phyloP scores from a whole-genome alignment of 2,888 invertebrate species.

The Stegophylla sp. region DNA sequence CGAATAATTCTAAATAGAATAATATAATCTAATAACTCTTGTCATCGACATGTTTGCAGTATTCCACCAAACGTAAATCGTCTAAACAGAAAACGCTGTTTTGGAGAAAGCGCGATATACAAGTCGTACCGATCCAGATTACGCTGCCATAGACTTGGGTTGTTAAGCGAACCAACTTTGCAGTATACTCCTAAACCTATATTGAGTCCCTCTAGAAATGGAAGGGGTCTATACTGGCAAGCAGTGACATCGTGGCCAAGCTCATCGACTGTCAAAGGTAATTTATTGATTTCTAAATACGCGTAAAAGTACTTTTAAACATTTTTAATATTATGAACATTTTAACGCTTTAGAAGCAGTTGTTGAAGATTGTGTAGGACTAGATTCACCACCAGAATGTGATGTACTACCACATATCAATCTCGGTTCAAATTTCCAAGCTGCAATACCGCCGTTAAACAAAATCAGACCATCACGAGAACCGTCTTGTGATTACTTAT shows the following conservation, averaged over 20 bases:
- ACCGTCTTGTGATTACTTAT: slow-evolving; percentile 71
- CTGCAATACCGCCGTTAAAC: slow-evolving; percentile 63
- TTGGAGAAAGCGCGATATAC: slow-evolving; percentile 63
- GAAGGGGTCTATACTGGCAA: slow-evolving; percentile 81
- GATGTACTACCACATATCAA: slow-evolving; percentile 80
- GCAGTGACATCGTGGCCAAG: slow-evolving; percentile 64
- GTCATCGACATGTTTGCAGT: background rate
- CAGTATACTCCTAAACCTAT: slow-evolving; percentile 94
- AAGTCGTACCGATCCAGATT: slow-evolving; percentile 67
- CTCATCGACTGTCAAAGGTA: slow-evolving; percentile 62
- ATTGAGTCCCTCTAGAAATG: slow-evolving; percentile 87
- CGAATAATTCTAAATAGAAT: no score
- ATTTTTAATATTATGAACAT: background rate
- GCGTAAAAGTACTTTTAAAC: no score
- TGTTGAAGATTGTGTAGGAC: slow-evolving; percentile 57
- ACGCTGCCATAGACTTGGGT: slow-evolving; percentile 66
- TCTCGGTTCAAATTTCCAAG: slow-evolving; percentile 84
- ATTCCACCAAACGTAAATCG: slow-evolving; percentile 34
- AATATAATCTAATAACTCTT: no score
- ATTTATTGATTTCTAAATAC: background rate
- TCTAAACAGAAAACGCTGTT: slow-evolving; percentile 47
- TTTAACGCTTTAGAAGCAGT: slow-evolving; percentile 37
- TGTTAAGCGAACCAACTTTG: slow-evolving; percentile 66
- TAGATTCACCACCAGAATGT: slow-evolving; percentile 63
- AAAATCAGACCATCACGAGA: slow-evolving; percentile 42